Conservation (phyloP, 1,140 invertebrate genomes). For the Drosophila persimilis region DNA sequence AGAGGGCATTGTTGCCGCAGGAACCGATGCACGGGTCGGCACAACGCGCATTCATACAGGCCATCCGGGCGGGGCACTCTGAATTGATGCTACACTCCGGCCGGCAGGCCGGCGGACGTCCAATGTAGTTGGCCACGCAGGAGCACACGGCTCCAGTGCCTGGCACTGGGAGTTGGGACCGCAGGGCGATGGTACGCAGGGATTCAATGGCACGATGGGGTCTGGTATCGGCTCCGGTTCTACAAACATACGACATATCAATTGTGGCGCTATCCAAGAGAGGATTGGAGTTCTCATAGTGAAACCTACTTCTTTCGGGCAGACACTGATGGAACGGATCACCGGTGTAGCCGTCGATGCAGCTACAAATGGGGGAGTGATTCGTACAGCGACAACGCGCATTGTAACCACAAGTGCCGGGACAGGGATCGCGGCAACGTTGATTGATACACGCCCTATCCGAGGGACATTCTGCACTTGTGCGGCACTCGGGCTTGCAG, state of each 20-base stretch:
- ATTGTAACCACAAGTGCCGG: slow-evolving; percentile 92
- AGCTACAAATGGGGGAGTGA: slow-evolving; percentile 92
- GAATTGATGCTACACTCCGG: slow-evolving; percentile 89
- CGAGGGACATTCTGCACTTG: slow-evolving; percentile 91
- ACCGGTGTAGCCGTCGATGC: slow-evolving; percentile 88
- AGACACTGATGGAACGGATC: slow-evolving; percentile 88
- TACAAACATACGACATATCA: slow-evolving; percentile 45
- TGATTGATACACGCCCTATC: slow-evolving; percentile 91
- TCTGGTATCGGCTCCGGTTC: slow-evolving; percentile 62
- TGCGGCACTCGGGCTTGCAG: slow-evolving; percentile 91
- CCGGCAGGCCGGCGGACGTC: slow-evolving; percentile 88
- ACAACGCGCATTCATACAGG: slow-evolving; percentile 88
- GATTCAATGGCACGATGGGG: slow-evolving; percentile 80
- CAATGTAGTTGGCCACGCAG: slow-evolving; percentile 87
- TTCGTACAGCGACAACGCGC: slow-evolving; percentile 92
- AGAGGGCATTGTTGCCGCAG: slow-evolving; percentile 88
- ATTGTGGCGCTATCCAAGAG: background rate
- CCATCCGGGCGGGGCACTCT: slow-evolving; percentile 87
- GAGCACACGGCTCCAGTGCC: slow-evolving; percentile 86
- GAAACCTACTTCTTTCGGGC: slow-evolving; percentile 75
- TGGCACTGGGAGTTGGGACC: slow-evolving; percentile 87
- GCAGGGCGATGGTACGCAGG: slow-evolving; percentile 87
- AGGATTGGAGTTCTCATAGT: too few species aligned
- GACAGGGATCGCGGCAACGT: slow-evolving; percentile 91
- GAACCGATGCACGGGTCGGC: slow-evolving; percentile 89